Evolutionary conservation across 2,113 vertebrate genomes (phyloP), one percentile per base, ranked within the genome.

Genomic region (Aramus guarauna): DNA sequence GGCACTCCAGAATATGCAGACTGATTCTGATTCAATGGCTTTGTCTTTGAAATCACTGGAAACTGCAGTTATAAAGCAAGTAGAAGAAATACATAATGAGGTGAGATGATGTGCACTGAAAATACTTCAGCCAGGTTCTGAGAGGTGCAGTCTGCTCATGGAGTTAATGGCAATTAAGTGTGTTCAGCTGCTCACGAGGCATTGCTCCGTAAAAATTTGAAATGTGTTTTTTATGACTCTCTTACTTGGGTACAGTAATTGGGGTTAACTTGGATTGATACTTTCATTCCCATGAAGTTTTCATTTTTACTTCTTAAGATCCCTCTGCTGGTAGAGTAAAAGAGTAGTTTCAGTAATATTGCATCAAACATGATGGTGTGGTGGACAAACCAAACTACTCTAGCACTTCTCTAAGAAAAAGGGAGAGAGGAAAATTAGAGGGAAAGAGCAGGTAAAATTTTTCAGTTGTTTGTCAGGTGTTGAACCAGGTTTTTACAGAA

Each of bases 21-120:
- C 95, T 6, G 98, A 98, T 83, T 93, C 97, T 2, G 98, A 98
- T 75, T 97, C 97, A 2, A 97, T 94, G 48, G 92, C 94, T 62
- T 97, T 98, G 79, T 98, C 97, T 92, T 92, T 99, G 97, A 98
- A 98, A 88, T 98, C 98, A 45, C 94, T 99, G 80, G 98, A 99
- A 85, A 96, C 98, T 45, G 94, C 93, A 32, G 97, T 98, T 76
- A 94, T 99, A 93, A 98, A 98, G 90, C 97, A 98, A 98, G 98
- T 97, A 81, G 99, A 99, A 98, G 99, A 99, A 97, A 99, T 99
- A 96, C 99, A 99, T 98, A 99, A 99, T 34, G 99, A 99, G 99
- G 99, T 99, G 96, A 98, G 98, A 86, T 67, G 39, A 69, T 69
- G 27, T 74, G 45, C 43, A 12, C 22, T 73, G 69, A 41, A 64